phyloP scores from a whole-genome alignment of 2,888 invertebrate species.

The Lathronympha strigana region DNA sequence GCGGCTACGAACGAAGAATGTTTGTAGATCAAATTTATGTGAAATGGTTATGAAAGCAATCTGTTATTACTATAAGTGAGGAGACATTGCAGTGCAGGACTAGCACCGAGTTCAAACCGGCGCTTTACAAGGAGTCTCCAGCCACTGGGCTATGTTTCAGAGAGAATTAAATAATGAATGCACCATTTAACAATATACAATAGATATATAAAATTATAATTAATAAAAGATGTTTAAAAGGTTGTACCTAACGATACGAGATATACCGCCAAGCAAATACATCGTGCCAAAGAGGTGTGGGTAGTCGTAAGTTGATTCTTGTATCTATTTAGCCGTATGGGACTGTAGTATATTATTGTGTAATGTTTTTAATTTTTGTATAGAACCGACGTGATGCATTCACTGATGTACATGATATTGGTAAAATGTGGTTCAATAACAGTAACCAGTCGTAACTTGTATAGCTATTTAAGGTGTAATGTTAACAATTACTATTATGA shows the following conservation, averaged over 20 bases:
- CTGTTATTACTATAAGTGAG: constrained; percentile 13
- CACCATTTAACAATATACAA: constrained; percentile 60
- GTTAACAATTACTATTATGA: constrained; percentile 64
- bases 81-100: neutral
- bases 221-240: constrained; percentile 77
- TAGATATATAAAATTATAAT: constrained; percentile 76
- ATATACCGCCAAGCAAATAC: constrained; percentile 68
- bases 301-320: constrained; percentile 80
- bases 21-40: constrained; percentile 18
- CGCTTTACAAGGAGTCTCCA: constrained; percentile 43
- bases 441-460: constrained; percentile 71
- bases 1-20: constrained; percentile 2
- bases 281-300: constrained; percentile 69
- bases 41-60: constrained; percentile 20
- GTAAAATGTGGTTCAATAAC: constrained; percentile 66
- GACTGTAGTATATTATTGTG: constrained; percentile 78
- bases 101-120: neutral
- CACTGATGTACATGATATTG: constrained; percentile 72
- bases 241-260: constrained; percentile 79
- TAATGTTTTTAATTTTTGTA: constrained; percentile 84
- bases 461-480: constrained; percentile 78
- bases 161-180: constrained; percentile 55
- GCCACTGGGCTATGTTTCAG: constrained; percentile 59
- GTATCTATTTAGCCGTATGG: constrained; percentile 80
- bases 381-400: constrained; percentile 73